Evolutionary conservation across 2,888 invertebrate genomes (phyloP), one percentile per base, ranked within the genome.

Genomic region (Drosophila percnosoma): DNA sequence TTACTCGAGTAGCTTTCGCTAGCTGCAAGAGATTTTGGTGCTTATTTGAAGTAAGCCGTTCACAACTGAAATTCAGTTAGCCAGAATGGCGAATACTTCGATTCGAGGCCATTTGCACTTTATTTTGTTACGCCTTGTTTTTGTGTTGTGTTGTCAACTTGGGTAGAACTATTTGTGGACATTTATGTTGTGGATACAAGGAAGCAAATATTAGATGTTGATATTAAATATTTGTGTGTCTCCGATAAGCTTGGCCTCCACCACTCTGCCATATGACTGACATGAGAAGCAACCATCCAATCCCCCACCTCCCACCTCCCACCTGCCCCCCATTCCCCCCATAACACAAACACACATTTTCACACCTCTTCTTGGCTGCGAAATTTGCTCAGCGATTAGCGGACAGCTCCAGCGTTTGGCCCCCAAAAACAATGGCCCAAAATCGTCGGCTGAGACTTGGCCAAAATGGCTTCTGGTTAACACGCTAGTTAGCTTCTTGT

Each of bases 301-400:
- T 6, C 24, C 31, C 51, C 24, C 13, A 27, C 31, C 13, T 13
- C 4, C 45, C 4, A 7, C 2, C 13, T 8, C 13, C 21, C 27
- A 5, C 5, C 27, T 29, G 21, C 21, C 27, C 42, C 4, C 6
- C 4, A 29, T 29, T 5, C n/a, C 45, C 0, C 21, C 7, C 2
- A 21, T 21, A 4, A 53, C 45, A 53, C 31, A 38, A 61, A 33
- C 45, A 34, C 34, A 54, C 27, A 51, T 31, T 27, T 10, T 29
- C 34, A 33, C 51, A 42, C n/a, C n/a, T 66, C 21, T 55, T 73
- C 73, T 65, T 79, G 55, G 68, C 68, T 68, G 80, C 66, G 68
- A 77, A 82, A 86, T 88, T 88, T 81, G 71, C 83, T 49, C 55
- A 88, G 61, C 65, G 74, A 69, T 85, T 85, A 85, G 83, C 88